Evolutionary conservation across 2,888 invertebrate genomes (phyloP).

Genomic region (Laothoe populi): DNA sequence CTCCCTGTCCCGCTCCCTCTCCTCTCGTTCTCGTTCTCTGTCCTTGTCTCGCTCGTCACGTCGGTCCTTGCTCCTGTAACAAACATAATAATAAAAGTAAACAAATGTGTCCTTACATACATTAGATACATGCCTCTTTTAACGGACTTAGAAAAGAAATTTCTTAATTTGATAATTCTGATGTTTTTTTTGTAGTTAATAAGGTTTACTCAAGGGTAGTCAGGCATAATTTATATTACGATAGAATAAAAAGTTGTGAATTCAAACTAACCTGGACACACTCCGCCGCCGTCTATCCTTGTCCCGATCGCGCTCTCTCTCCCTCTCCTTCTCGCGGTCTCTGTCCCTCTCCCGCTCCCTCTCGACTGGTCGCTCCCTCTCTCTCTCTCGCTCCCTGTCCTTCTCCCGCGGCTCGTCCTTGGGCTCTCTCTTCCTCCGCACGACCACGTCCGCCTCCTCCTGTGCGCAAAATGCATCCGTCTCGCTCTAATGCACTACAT

Average conservation of each 20-base stretch:
- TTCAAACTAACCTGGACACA: slow-evolving; percentile 61
- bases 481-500: slow-evolving; percentile 30
- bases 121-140: too few relatives aligned
- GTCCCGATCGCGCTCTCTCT: slow-evolving; percentile 42
- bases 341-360: slow-evolving; percentile 71
- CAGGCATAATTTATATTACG: too few relatives aligned
- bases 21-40: slow-evolving; percentile 40
- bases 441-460: slow-evolving; percentile 88
- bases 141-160: too few relatives aligned
- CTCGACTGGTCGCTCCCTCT: slow-evolving; percentile 52
- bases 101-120: not conserved
- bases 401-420: slow-evolving; percentile 52
- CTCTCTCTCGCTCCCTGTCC: slow-evolving; percentile 43
- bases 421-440: slow-evolving; percentile 75
- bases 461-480: slow-evolving; percentile 59
- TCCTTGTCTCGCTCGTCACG: slow-evolving; percentile 54
- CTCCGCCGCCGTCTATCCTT: slow-evolving; percentile 40
- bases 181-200: too few relatives aligned
- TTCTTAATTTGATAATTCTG: too few relatives aligned
- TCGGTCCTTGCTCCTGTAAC: slow-evolving; percentile 38
- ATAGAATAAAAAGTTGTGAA: too few relatives aligned
- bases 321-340: slow-evolving; percentile 42
- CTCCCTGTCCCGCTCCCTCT: slow-evolving; percentile 53
- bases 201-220: too few relatives aligned
- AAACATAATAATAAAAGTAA: slow-evolving; percentile 29